Evolutionary conservation across 2,888 invertebrate species (phyloP).

Genomic region (Pocota personata): DNA sequence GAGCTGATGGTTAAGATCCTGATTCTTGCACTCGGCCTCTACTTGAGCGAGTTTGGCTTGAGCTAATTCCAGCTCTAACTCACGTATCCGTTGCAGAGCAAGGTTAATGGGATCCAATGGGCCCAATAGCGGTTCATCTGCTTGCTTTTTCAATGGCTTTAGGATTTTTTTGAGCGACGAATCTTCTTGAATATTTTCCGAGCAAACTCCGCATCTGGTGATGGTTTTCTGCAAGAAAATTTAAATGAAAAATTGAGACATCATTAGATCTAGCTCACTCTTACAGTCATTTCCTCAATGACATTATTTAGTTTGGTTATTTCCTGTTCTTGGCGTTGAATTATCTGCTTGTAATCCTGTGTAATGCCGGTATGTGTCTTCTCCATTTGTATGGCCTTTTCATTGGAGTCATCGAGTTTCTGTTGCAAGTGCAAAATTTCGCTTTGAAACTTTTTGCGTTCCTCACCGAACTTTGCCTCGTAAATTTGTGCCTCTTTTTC

Average conservation of each 20-base stretch:
- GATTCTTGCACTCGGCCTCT: conserved; percentile 97
- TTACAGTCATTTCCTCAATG: conserved; percentile 86
- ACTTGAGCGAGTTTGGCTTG: conserved; percentile 98
- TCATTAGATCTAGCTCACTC: conserved; percentile 67
- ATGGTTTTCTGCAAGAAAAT: conserved; percentile 82
- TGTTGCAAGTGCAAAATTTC: conserved; percentile 87
- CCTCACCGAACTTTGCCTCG: conserved; percentile 86
- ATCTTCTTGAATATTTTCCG: conserved; percentile 72
- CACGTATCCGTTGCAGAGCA: conserved; percentile 87
- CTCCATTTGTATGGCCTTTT: conserved; percentile 88
- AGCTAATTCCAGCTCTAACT: conserved; percentile 97
- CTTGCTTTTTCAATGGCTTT: conserved; percentile 72
- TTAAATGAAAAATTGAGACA: not conserved
- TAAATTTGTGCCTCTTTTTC: conserved; percentile 87
- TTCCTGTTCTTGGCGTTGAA: conserved; percentile 93
- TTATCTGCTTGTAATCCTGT: conserved; percentile 95
- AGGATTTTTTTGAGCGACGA: conserved; percentile 66
- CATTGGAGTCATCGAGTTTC: conserved; percentile 89
- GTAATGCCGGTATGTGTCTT: conserved; percentile 91
- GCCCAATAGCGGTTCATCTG: conserved; percentile 79
- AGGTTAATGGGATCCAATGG: conserved; percentile 81
- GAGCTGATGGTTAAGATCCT: conserved; percentile 95
- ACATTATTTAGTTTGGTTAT: conserved; percentile 86
- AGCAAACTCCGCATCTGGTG: conserved; percentile 84
- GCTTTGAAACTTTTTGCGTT: conserved; percentile 83